phyloP scores from a whole-genome alignment of 2,888 invertebrate genomes.

The Quadroppia sp. region DNA sequence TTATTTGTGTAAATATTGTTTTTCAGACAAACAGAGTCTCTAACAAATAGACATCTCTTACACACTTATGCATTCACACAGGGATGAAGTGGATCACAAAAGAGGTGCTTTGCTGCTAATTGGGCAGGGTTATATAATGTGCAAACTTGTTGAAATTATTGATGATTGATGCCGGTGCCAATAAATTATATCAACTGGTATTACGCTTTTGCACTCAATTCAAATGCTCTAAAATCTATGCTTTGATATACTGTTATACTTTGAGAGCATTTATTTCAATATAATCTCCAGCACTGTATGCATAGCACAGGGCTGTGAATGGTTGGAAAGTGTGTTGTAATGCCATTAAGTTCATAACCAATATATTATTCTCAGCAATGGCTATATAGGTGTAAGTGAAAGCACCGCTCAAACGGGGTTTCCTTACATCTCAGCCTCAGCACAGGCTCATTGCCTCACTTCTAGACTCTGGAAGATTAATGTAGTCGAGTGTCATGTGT shows the following conservation, averaged over 20 bases:
- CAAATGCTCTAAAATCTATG: constrained; percentile 3
- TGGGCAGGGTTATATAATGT: constrained; percentile 15
- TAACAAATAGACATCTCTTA: background rate
- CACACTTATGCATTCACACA: background rate
- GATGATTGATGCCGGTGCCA: constrained; percentile 22
- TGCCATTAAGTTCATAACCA: constrained; percentile 14
- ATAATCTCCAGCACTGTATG: no score
- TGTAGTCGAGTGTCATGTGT: constrained; percentile 29
- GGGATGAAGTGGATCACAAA: background rate
- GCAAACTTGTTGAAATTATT: constrained; percentile 24
- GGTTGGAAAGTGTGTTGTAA: background rate
- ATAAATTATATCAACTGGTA: constrained; percentile 14
- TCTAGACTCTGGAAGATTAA: constrained; percentile 25
- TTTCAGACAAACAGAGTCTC: constrained; percentile 6
- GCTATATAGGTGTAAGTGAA: constrained; percentile 1
- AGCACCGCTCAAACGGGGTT: background rate
- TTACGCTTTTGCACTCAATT: constrained; percentile 3
- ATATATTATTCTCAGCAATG: background rate
- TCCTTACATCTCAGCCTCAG: background rate
- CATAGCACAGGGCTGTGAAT: no score
- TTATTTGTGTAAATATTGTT: constrained; percentile 29
- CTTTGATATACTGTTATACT: background rate
- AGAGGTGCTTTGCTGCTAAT: constrained; percentile 24
- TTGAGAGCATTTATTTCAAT: background rate
- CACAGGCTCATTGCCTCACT: no score